Conservation (phyloP, 1,140 invertebrate species). For the Aphelenchoides fujianensis region DNA sequence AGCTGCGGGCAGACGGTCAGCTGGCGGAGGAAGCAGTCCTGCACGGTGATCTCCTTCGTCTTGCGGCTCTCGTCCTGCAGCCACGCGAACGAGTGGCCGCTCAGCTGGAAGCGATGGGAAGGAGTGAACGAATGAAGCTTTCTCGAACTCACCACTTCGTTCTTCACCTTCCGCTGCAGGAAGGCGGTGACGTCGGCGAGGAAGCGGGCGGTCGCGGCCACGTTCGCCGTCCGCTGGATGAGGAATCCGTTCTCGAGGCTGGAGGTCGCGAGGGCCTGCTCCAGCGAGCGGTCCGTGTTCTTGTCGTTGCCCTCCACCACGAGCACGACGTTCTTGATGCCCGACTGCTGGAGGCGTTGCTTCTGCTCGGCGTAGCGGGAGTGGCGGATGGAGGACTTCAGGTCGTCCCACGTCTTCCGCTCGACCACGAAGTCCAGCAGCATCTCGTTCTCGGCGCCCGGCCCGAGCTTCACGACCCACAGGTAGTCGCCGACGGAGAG, state of each 20-base stretch:
- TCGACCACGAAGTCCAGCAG: conserved; percentile 47
- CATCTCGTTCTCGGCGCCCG: conserved; percentile 30
- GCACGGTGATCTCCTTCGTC: conserved; percentile 29
- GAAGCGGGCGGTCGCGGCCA: conserved; percentile 48
- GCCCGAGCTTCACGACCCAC: conserved; percentile 39
- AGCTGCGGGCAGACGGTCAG: conserved; percentile 49
- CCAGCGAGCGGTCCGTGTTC: conserved; percentile 33
- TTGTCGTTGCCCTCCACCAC: conserved; percentile 37
- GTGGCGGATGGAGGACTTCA: conserved; percentile 46
- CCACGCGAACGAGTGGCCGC: conserved; percentile 38
- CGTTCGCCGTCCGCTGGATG: conserved; percentile 46
- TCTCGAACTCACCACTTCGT: conserved; percentile 36
- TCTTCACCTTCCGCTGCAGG: conserved; percentile 30
- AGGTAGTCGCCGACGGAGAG: conserved; percentile 53
- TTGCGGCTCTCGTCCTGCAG: conserved; percentile 49
- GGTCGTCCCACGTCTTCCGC: conserved; percentile 21
- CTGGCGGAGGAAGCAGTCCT: conserved; percentile 50
- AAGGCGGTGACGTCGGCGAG: conserved; percentile 37
- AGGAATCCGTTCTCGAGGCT: conserved; percentile 44
- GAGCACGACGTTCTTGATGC: conserved; percentile 44
- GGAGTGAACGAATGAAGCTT: not conserved
- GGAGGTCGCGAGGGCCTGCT: conserved; percentile 51
- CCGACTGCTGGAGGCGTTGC: conserved; percentile 38
- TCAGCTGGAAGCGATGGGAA: too few species aligned
- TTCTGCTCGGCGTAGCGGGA: conserved; percentile 52